Conservation (phyloP, 2,113 vertebrate genomes). For the Emydura subglobosa region DNA sequence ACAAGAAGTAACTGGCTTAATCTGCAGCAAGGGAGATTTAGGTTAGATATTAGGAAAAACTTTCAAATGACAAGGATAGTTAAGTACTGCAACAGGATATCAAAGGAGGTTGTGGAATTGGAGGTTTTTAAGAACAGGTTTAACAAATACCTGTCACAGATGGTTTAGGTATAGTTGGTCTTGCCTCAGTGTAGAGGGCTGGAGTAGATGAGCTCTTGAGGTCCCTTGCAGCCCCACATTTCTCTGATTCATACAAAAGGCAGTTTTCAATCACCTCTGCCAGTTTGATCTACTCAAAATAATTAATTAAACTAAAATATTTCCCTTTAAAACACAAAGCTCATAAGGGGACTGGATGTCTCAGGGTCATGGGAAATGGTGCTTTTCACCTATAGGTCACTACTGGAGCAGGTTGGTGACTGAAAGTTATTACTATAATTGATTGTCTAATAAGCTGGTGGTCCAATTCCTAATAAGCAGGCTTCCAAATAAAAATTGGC, state of each 20-base stretch:
- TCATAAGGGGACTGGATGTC: not conserved
- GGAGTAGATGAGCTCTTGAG: not conserved
- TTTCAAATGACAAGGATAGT: not conserved
- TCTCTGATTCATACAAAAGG: not conserved
- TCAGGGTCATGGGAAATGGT: not conserved
- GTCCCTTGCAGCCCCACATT: not conserved
- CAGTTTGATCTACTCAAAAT: not conserved
- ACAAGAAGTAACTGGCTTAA: not conserved
- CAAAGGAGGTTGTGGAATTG: not conserved
- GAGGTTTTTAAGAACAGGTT: not conserved
- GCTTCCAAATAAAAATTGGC: conserved; percentile 5
- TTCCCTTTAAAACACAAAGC: conserved; percentile 10
- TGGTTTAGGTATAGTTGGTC: not conserved
- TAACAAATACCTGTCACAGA: not conserved
- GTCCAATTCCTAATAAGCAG: not conserved
- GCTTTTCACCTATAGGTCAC: not conserved
- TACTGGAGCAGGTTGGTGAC: not conserved
- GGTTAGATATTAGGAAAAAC: not conserved
- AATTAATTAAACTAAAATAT: not conserved
- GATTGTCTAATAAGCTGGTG: fast-evolving
- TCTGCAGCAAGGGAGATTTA: not conserved
- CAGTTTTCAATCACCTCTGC: not conserved
- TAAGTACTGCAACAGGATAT: not conserved
- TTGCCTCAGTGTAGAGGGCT: not conserved
- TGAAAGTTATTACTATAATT: not conserved